Evolutionary conservation across 2,797 vertebrate genomes (phyloP).

Genomic region (Parauchenoglanis ngamensis): DNA sequence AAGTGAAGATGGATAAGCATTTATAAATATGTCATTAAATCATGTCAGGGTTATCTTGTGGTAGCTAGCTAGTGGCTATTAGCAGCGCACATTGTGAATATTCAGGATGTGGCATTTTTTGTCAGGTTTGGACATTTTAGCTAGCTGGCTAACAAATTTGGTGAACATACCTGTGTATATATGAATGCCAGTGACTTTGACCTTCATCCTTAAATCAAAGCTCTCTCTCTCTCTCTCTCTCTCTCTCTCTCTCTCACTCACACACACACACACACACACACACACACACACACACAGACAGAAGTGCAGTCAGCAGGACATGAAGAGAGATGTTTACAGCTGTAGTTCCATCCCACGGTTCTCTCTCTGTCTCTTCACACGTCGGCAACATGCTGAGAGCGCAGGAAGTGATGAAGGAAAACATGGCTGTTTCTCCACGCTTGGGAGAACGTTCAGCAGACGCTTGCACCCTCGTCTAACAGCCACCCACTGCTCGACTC

Average conservation of each 20-base stretch:
- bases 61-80: neutral
- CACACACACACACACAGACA: slow-evolving; percentile 6
- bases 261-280: slow-evolving; percentile 53
- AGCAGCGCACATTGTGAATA: neutral
- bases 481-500: slow-evolving; percentile 29
- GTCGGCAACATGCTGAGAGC: slow-evolving; percentile 38
- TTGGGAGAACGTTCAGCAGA: slow-evolving; percentile 38
- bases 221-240: neutral
- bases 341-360: slow-evolving; percentile 41
- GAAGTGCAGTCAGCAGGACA: slow-evolving; percentile 16
- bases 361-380: slow-evolving; percentile 34
- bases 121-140: neutral
- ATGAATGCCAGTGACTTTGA: neutral
- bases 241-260: neutral
- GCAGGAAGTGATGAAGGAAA: slow-evolving; percentile 43
- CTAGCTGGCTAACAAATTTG: neutral
- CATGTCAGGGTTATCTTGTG: neutral
- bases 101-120: neutral
- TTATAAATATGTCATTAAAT: neutral
- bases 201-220: neutral
- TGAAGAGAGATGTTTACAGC: slow-evolving; percentile 43
- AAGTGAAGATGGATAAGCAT: neutral
- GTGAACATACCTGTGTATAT: neutral
- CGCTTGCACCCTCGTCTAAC: slow-evolving; percentile 39
- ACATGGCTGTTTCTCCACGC: slow-evolving; percentile 42